Evolutionary conservation across 2,888 invertebrate species (phyloP).

Genomic region (Silvanus unidentatus): DNA sequence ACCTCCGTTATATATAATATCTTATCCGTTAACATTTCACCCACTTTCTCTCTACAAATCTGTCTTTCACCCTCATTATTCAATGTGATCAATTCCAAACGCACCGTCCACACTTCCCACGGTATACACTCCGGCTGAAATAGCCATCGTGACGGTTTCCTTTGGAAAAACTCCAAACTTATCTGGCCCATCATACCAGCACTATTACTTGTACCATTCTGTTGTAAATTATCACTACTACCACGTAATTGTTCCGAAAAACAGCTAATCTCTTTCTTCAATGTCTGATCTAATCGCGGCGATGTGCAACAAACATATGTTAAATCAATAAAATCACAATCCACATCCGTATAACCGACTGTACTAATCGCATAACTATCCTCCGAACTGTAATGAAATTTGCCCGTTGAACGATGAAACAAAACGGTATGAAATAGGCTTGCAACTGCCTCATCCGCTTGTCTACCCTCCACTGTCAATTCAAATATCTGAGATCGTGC

Average conservation of each 20-base stretch:
- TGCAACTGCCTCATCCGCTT: constrained; percentile 87
- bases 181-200: constrained; percentile 69
- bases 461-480: constrained; percentile 80
- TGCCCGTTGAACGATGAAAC: constrained; percentile 84
- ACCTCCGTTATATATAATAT: constrained; percentile 91
- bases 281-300: constrained; percentile 62
- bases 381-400: constrained; percentile 91
- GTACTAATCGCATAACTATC: constrained; percentile 94
- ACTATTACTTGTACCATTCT: constrained; percentile 43
- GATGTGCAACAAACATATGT: constrained; percentile 95
- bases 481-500: constrained; percentile 75
- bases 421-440: constrained; percentile 89
- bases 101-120: constrained; percentile 98
- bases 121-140: constrained; percentile 89
- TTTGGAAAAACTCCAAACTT: constrained; percentile 91
- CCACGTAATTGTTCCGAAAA: constrained; percentile 74
- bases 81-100: constrained; percentile 80
- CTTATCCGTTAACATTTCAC: constrained; percentile 85
- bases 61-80: constrained; percentile 83
- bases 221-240: constrained; percentile 27
- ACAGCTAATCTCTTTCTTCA: constrained; percentile 68
- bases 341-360: constrained; percentile 91
- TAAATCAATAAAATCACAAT: constrained; percentile 96
- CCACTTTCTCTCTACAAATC: constrained; percentile 79
- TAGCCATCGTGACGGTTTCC: constrained; percentile 82